phyloP scores from a whole-genome alignment of 2,888 invertebrate species.

The Tuta absoluta region DNA sequence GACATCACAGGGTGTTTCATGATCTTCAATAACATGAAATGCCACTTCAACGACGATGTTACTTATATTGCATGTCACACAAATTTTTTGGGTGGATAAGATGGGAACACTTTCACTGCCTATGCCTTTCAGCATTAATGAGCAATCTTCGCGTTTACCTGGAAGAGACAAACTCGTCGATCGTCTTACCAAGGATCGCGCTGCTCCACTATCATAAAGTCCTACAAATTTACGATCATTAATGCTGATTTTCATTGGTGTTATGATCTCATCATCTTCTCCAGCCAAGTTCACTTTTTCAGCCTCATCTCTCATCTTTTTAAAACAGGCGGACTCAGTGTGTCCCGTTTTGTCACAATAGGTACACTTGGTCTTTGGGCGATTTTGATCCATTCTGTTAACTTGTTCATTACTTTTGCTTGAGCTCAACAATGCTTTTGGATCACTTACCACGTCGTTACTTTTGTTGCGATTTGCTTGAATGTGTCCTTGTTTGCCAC shows the following conservation, averaged over 20 bases:
- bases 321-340: constrained; percentile 2
- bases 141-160: constrained; percentile 7
- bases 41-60: not conserved
- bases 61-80: not conserved
- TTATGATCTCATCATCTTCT: not conserved
- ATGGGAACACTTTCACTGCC: not conserved
- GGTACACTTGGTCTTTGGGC: not conserved
- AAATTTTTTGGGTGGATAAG: no score
- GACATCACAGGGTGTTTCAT: constrained; percentile 11
- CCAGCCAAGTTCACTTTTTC: not conserved
- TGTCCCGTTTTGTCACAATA: constrained; percentile 13
- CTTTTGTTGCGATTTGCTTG: not conserved
- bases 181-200: not conserved
- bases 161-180: not conserved
- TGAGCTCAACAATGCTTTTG: not conserved
- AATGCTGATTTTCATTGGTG: constrained; percentile 1
- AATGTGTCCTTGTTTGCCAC: constrained; percentile 9
- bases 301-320: constrained; percentile 9
- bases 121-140: constrained; percentile 4
- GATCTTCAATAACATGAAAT: constrained; percentile 11
- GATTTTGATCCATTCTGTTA: not conserved
- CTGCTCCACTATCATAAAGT: constrained; percentile 17
- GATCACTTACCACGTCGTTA: not conserved
- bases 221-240: not conserved
- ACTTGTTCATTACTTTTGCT: not conserved